Evolutionary conservation across 2,113 vertebrate species (phyloP).

Genomic region (Canis aureus): DNA sequence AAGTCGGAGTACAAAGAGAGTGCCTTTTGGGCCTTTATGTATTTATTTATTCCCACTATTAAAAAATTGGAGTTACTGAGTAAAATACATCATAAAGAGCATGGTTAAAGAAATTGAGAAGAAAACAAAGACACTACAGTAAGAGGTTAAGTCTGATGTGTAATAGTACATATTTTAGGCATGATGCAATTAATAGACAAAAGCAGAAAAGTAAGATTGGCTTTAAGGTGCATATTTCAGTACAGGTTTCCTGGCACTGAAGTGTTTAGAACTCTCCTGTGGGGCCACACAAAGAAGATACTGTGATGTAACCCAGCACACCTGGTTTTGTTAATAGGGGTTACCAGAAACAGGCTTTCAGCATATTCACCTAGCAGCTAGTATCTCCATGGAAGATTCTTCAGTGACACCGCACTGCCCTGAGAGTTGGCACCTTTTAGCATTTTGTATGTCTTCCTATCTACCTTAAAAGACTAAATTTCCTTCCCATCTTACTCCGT

Average conservation of each 20-base stretch:
- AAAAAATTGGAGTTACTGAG: background rate
- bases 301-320: background rate
- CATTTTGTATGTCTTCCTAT: background rate
- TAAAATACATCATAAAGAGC: constrained; percentile 19
- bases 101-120: background rate
- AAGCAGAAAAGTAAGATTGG: background rate
- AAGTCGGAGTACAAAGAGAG: constrained; percentile 34
- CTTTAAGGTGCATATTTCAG: background rate
- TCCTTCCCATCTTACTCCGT: background rate
- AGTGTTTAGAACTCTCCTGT: background rate
- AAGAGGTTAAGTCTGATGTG: constrained; percentile 19
- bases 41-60: constrained; percentile 12
- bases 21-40: background rate
- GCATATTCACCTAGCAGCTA: background rate
- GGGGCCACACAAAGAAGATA: background rate
- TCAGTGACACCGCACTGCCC: background rate
- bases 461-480: constrained; percentile 31
- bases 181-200: background rate
- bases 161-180: background rate
- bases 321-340: background rate
- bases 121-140: background rate
- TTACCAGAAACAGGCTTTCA: constrained; percentile 12
- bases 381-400: constrained; percentile 6
- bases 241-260: background rate
- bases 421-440: background rate